phyloP scores from a whole-genome alignment of 1,140 invertebrate species.

The Euborellia annulipes region DNA sequence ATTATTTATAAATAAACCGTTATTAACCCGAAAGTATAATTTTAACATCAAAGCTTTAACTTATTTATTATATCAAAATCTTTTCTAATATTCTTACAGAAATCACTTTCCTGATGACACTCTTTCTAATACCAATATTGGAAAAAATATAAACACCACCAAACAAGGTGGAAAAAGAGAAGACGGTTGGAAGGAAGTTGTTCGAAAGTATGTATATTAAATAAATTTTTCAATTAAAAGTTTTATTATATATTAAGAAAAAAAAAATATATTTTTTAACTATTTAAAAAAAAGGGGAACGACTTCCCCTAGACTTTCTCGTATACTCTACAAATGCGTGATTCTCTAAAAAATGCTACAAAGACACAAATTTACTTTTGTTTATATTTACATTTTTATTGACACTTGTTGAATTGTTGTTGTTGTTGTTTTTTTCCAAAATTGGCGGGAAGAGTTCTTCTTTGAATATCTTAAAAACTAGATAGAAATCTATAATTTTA shows the following conservation, averaged over 20 bases:
- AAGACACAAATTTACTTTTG: too few species aligned
- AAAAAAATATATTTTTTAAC: not conserved
- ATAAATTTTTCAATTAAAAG: not conserved
- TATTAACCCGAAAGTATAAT: not conserved
- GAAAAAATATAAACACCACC: conserved; percentile 38
- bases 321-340: too few species aligned
- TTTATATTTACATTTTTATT: too few species aligned
- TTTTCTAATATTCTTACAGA: conserved; percentile 20
- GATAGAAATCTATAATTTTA: not conserved
- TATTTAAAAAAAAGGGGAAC: not conserved
- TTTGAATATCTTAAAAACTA: conserved; percentile 1
- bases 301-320: too few species aligned
- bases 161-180: conserved; percentile 57
- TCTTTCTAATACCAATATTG: conserved; percentile 17
- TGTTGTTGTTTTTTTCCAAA: too few species aligned
- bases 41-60: too few species aligned
- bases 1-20: not conserved
- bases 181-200: conserved; percentile 95
- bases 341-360: too few species aligned
- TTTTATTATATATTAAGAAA: not conserved
- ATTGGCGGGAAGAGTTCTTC: too few species aligned
- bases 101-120: conserved; percentile 28
- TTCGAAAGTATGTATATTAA: conserved; percentile 48
- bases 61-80: too few species aligned
- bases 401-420: too few species aligned